Conservation (phyloP, 2,113 vertebrate species). For the Lepidothrix coronata region DNA sequence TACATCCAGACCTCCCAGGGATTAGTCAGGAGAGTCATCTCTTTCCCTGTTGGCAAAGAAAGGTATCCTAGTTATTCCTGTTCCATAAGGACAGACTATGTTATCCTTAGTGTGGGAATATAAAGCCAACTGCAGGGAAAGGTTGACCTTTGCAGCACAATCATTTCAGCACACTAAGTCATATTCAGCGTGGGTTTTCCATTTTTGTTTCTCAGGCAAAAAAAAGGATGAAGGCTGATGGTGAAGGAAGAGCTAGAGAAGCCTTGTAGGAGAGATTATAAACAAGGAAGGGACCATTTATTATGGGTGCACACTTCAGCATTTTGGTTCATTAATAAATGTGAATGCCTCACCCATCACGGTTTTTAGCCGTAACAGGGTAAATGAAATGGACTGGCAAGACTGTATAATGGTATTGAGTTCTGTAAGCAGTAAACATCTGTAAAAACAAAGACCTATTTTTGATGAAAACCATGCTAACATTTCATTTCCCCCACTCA, state of each 20-base stretch:
- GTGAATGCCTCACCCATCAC: not conserved
- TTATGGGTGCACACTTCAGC: not conserved
- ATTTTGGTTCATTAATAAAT: not conserved
- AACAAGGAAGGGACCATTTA: not conserved
- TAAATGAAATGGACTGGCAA: not conserved
- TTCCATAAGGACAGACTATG: not conserved
- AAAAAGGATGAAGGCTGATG: not conserved
- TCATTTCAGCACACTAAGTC: not conserved
- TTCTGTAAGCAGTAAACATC: not conserved
- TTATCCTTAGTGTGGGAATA: not conserved
- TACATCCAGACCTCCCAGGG: not conserved
- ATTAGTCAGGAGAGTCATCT: not conserved
- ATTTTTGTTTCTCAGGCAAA: not conserved
- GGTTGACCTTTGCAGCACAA: not conserved
- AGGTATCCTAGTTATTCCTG: not conserved
- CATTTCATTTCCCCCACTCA: not conserved
- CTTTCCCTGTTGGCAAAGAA: not conserved
- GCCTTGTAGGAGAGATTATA: not conserved
- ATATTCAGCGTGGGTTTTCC: not conserved
- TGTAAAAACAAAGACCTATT: not conserved
- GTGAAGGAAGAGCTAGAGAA: not conserved
- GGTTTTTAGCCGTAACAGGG: not conserved
- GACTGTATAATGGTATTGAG: too few relatives aligned
- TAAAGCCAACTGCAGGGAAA: not conserved
- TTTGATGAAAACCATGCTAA: not conserved